Conservation (phyloP, 2,888 invertebrate genomes). For the Caenorhabditis sp. region DNA sequence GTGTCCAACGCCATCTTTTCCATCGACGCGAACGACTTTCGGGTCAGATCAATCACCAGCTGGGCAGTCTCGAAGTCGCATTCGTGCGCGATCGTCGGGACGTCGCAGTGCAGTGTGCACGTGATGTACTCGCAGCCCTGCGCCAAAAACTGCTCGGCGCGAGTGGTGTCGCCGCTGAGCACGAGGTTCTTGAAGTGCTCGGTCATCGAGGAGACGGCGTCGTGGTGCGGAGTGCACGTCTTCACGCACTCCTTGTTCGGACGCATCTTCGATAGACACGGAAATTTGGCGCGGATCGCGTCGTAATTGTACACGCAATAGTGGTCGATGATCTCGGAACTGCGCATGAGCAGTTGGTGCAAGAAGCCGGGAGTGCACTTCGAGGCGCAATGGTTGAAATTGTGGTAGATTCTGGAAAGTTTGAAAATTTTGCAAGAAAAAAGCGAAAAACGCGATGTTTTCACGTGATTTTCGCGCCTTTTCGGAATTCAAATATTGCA, state of each 20-base stretch:
- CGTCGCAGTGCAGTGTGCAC: slow-evolving; percentile 77
- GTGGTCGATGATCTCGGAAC: slow-evolving; percentile 76
- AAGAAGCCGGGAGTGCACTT: slow-evolving; percentile 75
- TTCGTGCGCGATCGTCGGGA: slow-evolving; percentile 74
- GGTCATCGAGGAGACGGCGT: slow-evolving; percentile 70
- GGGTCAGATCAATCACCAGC: slow-evolving; percentile 68
- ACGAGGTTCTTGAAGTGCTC: slow-evolving; percentile 70
- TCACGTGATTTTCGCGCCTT: too few species aligned
- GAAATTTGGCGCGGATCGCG: slow-evolving; percentile 73
- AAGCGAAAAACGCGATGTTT: too few species aligned
- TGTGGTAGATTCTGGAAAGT: slow-evolving; percentile 75
- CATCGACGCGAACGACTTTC: slow-evolving; percentile 72
- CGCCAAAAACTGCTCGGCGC: slow-evolving; percentile 73
- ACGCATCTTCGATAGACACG: slow-evolving; percentile 68
- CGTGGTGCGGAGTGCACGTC: slow-evolving; percentile 74
- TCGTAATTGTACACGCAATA: slow-evolving; percentile 77
- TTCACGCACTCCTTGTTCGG: slow-evolving; percentile 72
- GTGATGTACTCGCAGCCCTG: slow-evolving; percentile 77
- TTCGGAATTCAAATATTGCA: too few species aligned
- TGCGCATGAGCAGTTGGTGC: slow-evolving; percentile 73
- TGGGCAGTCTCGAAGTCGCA: slow-evolving; percentile 75
- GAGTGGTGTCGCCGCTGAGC: slow-evolving; percentile 73
- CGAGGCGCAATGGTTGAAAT: slow-evolving; percentile 75
- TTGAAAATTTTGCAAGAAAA: too few species aligned
- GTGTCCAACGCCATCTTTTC: slow-evolving; percentile 76